A percentile compares a stretch with the other conserved stretches of the same genome.
phyloP scores from a whole-genome alignment of 2,888 invertebrate species.

The Cheilosia vulpina region DNA sequence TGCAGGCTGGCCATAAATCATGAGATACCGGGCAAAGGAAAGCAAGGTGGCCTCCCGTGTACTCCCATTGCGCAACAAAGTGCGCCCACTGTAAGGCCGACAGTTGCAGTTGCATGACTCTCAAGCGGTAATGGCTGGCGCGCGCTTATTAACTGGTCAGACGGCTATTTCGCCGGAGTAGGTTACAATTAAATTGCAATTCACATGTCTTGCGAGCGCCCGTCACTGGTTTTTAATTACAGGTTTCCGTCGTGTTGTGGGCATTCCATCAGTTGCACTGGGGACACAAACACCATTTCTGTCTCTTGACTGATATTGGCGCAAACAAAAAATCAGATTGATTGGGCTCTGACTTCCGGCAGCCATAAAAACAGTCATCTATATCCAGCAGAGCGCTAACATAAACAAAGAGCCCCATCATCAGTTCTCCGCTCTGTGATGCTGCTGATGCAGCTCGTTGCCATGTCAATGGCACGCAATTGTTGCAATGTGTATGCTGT shows the following conservation, averaged over 20 bases:
- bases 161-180: conserved; percentile 55
- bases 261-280: neutral
- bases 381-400: conserved; percentile 1
- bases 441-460: conserved; percentile 1
- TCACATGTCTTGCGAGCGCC: conserved; percentile 32
- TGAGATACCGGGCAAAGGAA: conserved; percentile 40
- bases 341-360: conserved; percentile 52
- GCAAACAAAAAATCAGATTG: conserved; percentile 40
- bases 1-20: conserved; percentile 59
- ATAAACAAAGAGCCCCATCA: conserved; percentile 39
- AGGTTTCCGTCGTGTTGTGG: conserved; percentile 55
- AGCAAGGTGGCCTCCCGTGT: conserved; percentile 18
- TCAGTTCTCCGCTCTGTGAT: conserved; percentile 4
- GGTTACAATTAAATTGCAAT: conserved; percentile 71
- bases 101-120: conserved; percentile 24
- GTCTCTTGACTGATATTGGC: conserved; percentile 33
- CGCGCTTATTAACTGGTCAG: conserved; percentile 51
- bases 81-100: conserved; percentile 63
- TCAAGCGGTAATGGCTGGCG: neutral
- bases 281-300: neutral
- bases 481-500: conserved; percentile 13
- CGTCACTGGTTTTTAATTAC: conserved; percentile 72
- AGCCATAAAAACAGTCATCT: conserved; percentile 24
- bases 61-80: conserved; percentile 63
- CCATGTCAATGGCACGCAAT: conserved; percentile 17